Evolutionary conservation across 2,888 invertebrate genomes (phyloP).

Genomic region (Arrhopalites spinosus): DNA sequence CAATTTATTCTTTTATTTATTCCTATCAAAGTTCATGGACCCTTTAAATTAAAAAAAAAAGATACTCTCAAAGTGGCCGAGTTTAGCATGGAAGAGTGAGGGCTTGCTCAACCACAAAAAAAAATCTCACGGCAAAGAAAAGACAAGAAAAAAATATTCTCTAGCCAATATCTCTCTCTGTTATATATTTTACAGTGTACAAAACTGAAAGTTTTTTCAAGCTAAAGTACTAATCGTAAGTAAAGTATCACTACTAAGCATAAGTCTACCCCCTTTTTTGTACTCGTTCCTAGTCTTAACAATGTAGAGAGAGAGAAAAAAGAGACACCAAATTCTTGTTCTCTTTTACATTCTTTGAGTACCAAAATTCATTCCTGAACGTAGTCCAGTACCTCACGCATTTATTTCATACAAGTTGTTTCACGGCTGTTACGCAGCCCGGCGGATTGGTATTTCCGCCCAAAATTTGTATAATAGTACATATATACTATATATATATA

Average conservation of each 20-base stretch:
- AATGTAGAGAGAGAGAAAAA: not conserved
- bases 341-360: not conserved
- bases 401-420: not conserved
- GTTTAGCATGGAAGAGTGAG: constrained; percentile 5
- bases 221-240: too few relatives aligned
- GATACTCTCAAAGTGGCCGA: constrained; percentile 1
- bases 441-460: too few relatives aligned
- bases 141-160: not conserved
- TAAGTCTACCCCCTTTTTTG: too few relatives aligned
- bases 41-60: not conserved
- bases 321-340: not conserved
- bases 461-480: too few relatives aligned
- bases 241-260: too few relatives aligned
- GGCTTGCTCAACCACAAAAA: constrained; percentile 20
- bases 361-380: not conserved
- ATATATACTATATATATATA: too few relatives aligned
- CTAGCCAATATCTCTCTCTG: not conserved
- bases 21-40: constrained; percentile 29
- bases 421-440: too few relatives aligned
- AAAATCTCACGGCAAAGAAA: constrained; percentile 13
- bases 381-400: not conserved
- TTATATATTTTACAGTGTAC: not conserved
- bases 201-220: not conserved
- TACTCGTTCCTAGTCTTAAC: not conserved
- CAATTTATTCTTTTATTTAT: constrained; percentile 28